Evolutionary conservation across 2,797 vertebrate genomes (phyloP).

Genomic region (Micromesistius poutassou): DNA sequence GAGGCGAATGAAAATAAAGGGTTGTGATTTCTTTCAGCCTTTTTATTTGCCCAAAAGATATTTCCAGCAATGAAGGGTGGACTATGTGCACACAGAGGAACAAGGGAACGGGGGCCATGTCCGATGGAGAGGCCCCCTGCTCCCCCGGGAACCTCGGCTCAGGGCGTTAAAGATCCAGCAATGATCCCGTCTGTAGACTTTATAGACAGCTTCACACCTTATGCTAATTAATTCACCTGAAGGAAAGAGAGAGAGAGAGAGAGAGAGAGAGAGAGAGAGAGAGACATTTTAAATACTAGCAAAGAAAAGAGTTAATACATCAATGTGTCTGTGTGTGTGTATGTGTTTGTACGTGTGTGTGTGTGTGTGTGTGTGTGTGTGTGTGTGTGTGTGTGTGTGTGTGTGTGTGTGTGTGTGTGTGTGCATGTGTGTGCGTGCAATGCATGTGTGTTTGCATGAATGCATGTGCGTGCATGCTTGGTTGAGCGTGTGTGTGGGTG

Average conservation of each 20-base stretch:
- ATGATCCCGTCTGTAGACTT: conserved; percentile 50
- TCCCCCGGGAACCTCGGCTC: conserved; percentile 40
- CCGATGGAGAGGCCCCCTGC: conserved; percentile 23
- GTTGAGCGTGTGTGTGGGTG: neutral
- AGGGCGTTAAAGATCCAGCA: conserved; percentile 46
- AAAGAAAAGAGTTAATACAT: neutral
- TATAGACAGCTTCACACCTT: conserved; percentile 46
- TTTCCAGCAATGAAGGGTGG: conserved; percentile 54
- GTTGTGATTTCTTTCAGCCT: neutral
- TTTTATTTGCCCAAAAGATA: conserved; percentile 39
- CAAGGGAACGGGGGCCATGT: conserved; percentile 3
- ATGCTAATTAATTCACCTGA: conserved; percentile 52
- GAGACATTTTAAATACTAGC: neutral
- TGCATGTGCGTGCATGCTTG: neutral
- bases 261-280: neutral
- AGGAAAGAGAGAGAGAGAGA: neutral
- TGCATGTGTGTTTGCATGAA: neutral
- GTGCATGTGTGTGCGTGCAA: neutral
- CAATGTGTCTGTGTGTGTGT: neutral
- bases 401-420: neutral
- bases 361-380: neutral
- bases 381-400: neutral
- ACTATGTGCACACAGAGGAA: neutral
- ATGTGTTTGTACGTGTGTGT: neutral
- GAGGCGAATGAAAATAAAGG: neutral